Conservation (phyloP, 1,140 invertebrate species). For the Ceratina australensis region DNA sequence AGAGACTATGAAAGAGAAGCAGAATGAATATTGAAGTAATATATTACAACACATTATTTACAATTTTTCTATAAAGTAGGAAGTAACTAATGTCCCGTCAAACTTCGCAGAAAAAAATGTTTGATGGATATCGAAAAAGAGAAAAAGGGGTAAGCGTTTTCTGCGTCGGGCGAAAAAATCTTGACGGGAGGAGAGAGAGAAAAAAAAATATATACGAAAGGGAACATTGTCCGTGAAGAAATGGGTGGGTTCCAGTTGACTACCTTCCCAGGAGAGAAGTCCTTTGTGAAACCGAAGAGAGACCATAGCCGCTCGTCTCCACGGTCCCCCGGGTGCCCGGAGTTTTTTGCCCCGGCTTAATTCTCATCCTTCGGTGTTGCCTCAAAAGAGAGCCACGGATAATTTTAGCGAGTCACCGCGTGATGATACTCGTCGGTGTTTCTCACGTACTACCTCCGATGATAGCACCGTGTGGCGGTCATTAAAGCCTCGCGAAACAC, state of each 20-base stretch:
- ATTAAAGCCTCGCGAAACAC: conserved; percentile 61
- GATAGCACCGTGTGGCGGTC: conserved; percentile 60
- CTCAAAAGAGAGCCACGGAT: conserved; percentile 38
- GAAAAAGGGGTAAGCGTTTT: not conserved
- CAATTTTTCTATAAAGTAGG: not conserved
- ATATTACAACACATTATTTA: too few species aligned
- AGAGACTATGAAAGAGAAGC: not conserved
- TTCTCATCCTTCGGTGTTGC: conserved; percentile 28
- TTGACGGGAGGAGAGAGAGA: not conserved
- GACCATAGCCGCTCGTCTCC: conserved; percentile 25
- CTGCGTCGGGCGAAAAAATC: not conserved
- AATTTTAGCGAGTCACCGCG: conserved; percentile 65
- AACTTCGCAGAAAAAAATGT: not conserved
- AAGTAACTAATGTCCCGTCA: not conserved
- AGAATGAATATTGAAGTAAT: too few species aligned
- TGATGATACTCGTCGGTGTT: conserved; percentile 61
- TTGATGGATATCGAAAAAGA: not conserved
- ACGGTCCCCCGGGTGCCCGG: not conserved
- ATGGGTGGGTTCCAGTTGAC: conserved; percentile 46
- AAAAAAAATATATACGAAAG: conserved; percentile 36
- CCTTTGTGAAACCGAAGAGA: conserved; percentile 41
- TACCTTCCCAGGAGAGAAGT: conserved; percentile 34
- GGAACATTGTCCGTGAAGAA: conserved; percentile 31
- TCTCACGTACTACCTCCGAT: conserved; percentile 62
- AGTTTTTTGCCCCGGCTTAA: conserved; percentile 48